Base-by-base conservation (phyloP, 2,888 invertebrate species). In the Caenorhabditis angaria region DNA sequence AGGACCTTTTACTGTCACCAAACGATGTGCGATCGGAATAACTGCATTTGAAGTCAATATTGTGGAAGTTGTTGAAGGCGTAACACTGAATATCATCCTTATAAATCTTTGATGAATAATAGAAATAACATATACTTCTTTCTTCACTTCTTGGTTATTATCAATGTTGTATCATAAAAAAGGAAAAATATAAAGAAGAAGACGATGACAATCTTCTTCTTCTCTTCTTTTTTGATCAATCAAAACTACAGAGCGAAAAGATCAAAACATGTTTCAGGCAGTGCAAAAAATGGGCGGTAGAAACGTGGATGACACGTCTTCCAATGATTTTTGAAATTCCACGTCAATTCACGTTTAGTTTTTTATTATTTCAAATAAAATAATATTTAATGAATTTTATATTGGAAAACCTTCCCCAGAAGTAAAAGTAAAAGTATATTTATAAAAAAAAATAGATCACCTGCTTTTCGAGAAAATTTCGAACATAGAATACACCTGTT, bases 41-140 rank as follows among this genome's bases (percentile, higher is more conserved):
- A 28, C 32, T 32, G 55, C 32, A 4, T 10, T 56, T n/a, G 55
- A 56, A 20, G 32, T 29, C 25, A 28, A 20, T 22, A 28, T 32
- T 32, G 55, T 32, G 20, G 55, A 32, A 24, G 53, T 12, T 59
- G 29, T 6, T 48, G 56, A 65, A 67, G 64, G 67, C 22, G 72
- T 67, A 61, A 64, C 67, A 61, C 72, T 72, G 54, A 64, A 71
- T 48, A 58, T 65, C 57, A 51, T 55, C 54, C 53, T 51, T 35
- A 24, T 18, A 65, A 8, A 41, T 18, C 18, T 18, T 41, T 41
- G 41, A 41, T 41, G 41, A 41, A 41, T 41, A 41, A 41, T 41
- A 41, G 14, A 18, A 41, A 41, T 41, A 41, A 41, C 41, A 41
- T 41, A 41, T 41, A 41, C 41, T 41, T 41, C 41, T 41, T 41